These are phyloP conservation scores for Clarias platycephalus DNA, from an alignment of 2,797 vertebrate species.

Conservation along the genomic window DNA sequence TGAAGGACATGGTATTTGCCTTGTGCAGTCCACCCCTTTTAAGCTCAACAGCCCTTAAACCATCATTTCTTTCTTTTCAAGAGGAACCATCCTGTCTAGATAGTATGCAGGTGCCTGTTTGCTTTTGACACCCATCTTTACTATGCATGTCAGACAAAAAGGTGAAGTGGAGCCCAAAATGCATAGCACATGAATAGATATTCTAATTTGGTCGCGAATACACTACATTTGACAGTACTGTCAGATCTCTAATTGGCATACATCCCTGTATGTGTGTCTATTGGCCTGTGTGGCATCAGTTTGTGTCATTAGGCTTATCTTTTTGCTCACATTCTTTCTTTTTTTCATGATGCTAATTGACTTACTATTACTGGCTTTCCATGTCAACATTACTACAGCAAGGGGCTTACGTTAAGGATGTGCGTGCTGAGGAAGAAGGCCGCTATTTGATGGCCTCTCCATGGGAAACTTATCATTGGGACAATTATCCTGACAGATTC, in stretches of 20 bases:
- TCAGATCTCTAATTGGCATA: conserved; percentile 34
- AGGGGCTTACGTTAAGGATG: conserved; percentile 36
- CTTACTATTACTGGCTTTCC: conserved; percentile 61
- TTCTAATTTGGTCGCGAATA: conserved; percentile 18
- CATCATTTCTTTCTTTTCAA: conserved; percentile 2
- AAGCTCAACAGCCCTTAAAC: background rate
- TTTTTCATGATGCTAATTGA: conserved; percentile 65
- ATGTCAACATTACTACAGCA: conserved; percentile 43
- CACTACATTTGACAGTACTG: conserved; percentile 16
- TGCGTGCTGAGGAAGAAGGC: conserved; percentile 39
- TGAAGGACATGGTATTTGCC: background rate
- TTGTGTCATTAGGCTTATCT: conserved; percentile 36
- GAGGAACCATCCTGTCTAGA: background rate
- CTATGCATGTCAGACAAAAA: conserved; percentile 10
- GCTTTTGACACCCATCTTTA: conserved; percentile 21
- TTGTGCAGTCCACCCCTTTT: background rate
- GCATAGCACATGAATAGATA: conserved; percentile 16
- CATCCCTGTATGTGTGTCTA: conserved; percentile 8
- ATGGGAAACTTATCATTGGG: conserved; percentile 58
- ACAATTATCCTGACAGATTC: conserved; percentile 61
- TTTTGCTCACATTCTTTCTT: conserved; percentile 30
- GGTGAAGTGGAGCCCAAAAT: conserved; percentile 10
- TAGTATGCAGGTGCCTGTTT: background rate
- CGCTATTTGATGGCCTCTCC: conserved; percentile 54
- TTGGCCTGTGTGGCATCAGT: conserved; percentile 15